Conservation (phyloP, 2,113 vertebrate species). For the Antechinus flavipes region DNA sequence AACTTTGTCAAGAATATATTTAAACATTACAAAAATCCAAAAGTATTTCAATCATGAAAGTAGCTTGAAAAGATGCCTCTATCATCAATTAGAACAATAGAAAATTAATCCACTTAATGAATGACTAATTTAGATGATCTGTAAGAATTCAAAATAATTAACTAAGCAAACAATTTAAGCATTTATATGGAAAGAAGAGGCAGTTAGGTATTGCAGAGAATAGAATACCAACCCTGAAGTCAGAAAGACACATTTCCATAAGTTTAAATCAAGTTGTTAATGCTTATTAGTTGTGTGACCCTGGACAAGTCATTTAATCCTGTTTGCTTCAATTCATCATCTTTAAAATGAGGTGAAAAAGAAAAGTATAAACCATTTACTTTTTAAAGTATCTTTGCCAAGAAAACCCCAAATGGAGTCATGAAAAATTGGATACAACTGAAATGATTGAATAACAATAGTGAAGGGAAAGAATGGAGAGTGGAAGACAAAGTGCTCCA, state of each 20-base stretch:
- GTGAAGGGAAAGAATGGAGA: neutral
- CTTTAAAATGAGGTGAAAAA: neutral
- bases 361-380: neutral
- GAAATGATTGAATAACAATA: neutral
- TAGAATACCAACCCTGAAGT: neutral
- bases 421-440: neutral
- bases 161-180: neutral
- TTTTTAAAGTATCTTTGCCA: neutral
- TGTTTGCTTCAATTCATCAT: neutral
- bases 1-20: slow-evolving; percentile 25
- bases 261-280: neutral
- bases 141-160: slow-evolving; percentile 7
- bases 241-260: neutral
- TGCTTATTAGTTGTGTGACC: neutral
- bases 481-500: neutral
- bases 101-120: slow-evolving; percentile 30
- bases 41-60: slow-evolving; percentile 12
- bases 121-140: slow-evolving; percentile 28
- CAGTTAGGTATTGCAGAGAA: neutral
- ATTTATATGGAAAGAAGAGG: neutral
- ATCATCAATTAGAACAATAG: neutral
- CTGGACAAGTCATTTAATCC: neutral
- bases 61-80: neutral
- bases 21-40: slow-evolving; percentile 17
- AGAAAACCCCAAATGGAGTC: neutral